Conservation (phyloP, 2,797 vertebrate species). For the Sebastes alutus region DNA sequence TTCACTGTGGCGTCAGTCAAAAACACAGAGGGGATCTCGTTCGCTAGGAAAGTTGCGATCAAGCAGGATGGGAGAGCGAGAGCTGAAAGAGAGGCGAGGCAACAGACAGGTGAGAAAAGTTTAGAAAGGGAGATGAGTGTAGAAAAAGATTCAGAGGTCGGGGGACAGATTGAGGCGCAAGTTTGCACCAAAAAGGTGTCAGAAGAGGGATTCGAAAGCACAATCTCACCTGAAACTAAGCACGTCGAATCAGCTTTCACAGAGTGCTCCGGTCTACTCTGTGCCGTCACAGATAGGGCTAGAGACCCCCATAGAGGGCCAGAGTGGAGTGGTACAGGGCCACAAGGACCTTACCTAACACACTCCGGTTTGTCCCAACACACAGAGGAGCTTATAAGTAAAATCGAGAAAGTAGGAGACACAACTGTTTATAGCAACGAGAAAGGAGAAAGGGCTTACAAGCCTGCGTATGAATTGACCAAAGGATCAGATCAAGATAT, state of each 20-base stretch:
- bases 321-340: constrained; percentile 45
- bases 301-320: constrained; percentile 27
- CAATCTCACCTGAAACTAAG: neutral
- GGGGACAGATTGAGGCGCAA: constrained; percentile 24
- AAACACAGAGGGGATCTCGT: constrained; percentile 73
- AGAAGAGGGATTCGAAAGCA: constrained; percentile 23
- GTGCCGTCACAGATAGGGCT: constrained; percentile 19
- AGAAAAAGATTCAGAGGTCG: constrained; percentile 29
- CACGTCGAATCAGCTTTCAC: constrained; percentile 52
- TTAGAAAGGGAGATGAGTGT: constrained; percentile 14
- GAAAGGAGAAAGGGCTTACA: constrained; percentile 25
- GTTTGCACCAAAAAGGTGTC: constrained; percentile 13
- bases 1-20: constrained; percentile 73
- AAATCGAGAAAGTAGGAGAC: constrained; percentile 64
- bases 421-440: constrained; percentile 46
- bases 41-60: constrained; percentile 73
- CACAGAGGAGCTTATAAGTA: constrained; percentile 67
- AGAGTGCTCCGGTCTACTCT: constrained; percentile 51
- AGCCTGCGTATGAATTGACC: constrained; percentile 7
- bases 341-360: constrained; percentile 21
- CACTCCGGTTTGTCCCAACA: constrained; percentile 57
- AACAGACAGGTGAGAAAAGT: constrained; percentile 14
- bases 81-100: constrained; percentile 48
- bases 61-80: constrained; percentile 64
- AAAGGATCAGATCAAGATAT: constrained; percentile 17